These are phyloP conservation scores for Pteromalus puparum DNA, from an alignment of 1,140 invertebrate genomes.

Conservation along the genomic window DNA sequence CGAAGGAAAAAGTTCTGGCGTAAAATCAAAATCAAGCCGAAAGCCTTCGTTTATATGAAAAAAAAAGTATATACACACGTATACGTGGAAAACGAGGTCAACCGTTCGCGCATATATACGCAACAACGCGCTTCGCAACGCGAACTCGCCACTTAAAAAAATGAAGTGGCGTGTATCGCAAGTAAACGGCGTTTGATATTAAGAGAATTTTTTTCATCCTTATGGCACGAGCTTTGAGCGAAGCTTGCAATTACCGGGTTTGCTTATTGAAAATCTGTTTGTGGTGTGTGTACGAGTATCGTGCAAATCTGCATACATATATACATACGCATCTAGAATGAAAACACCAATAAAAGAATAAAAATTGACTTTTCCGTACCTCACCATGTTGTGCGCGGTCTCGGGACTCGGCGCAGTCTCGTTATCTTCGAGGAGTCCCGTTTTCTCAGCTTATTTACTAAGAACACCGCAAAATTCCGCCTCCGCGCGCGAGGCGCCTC, in stretches of 20 bases:
- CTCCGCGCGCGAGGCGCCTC: not conserved
- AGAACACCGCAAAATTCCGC: not conserved
- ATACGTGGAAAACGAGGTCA: not conserved
- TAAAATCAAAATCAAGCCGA: not conserved
- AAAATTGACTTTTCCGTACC: slow-evolving; percentile 30
- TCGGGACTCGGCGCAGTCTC: slow-evolving; percentile 42
- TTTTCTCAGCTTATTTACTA: slow-evolving; percentile 37
- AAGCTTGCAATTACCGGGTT: not conserved
- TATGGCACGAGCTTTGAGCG: not conserved
- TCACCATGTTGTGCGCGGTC: slow-evolving; percentile 49
- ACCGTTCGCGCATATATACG: not conserved
- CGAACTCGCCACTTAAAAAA: not conserved
- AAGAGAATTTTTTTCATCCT: not conserved
- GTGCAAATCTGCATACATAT: too few relatives aligned
- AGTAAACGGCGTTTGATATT: not conserved
- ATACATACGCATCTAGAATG: not conserved
- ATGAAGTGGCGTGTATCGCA: not conserved
- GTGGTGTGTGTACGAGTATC: too few relatives aligned
- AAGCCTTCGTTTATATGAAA: not conserved
- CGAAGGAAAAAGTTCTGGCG: not conserved
- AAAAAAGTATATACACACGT: too few relatives aligned
- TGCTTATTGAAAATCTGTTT: too few relatives aligned
- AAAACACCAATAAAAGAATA: not conserved
- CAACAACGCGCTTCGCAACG: not conserved
- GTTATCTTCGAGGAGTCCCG: slow-evolving; percentile 49